These are phyloP conservation scores for Amazona finschi DNA, from an alignment of 2,797 vertebrate genomes.

Conservation along the genomic window DNA sequence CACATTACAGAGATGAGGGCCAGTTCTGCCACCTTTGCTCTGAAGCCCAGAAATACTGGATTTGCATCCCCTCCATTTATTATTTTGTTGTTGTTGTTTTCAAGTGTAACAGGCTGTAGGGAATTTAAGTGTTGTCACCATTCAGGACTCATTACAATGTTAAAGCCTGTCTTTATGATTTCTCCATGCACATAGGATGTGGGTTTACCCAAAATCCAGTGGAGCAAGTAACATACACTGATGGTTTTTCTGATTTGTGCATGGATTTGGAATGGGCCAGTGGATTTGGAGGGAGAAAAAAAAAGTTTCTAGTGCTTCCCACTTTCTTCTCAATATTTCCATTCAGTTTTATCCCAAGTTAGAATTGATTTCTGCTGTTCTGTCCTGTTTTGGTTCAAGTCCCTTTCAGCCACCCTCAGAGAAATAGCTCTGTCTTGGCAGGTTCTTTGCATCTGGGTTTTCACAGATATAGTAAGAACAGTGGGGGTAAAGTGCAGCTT, in stretches of 20 bases:
- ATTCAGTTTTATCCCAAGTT: background rate
- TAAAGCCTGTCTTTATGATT: background rate
- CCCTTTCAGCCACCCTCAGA: background rate
- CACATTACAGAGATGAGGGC: background rate
- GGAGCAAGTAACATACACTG: background rate
- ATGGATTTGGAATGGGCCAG: background rate
- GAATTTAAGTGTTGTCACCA: background rate
- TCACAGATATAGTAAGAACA: background rate
- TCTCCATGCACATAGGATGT: fast-evolving
- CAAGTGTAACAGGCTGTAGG: background rate
- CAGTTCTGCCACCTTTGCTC: background rate
- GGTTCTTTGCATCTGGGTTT: background rate
- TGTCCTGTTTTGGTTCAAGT: background rate
- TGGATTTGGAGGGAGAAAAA: background rate
- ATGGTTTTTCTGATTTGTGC: background rate
- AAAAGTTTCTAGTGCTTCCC: background rate
- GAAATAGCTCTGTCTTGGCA: background rate
- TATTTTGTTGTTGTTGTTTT: background rate
- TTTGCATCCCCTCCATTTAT: background rate
- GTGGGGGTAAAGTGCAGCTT: background rate
- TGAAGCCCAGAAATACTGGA: background rate
- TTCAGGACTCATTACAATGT: background rate
- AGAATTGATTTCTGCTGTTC: background rate
- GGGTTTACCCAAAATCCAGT: background rate
- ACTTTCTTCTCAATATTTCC: background rate